Conservation (phyloP, 2,888 invertebrate genomes). For the Lepidochitona cinerea region DNA sequence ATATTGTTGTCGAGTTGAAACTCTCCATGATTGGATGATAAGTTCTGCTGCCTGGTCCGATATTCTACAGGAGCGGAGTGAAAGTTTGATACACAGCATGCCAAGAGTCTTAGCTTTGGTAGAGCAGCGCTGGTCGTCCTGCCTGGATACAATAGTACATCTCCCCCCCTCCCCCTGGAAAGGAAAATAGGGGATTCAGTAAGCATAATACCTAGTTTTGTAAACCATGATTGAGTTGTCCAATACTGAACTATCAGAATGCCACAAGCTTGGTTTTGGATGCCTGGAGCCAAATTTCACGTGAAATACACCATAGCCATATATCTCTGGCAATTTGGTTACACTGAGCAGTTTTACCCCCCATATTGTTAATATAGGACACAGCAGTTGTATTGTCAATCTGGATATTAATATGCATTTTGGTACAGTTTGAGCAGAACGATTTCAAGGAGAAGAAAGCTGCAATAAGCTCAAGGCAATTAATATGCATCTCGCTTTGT, state of each 20-base stretch:
- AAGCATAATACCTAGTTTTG: conserved; percentile 12
- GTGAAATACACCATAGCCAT: too few species aligned
- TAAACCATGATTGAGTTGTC: conserved; percentile 32
- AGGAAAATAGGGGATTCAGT: neutral
- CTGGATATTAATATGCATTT: conserved; percentile 15
- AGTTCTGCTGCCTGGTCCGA: conserved; percentile 18
- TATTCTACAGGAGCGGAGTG: conserved; percentile 14
- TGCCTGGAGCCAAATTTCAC: too few species aligned
- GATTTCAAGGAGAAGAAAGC: too few species aligned
- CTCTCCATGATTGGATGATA: too few species aligned
- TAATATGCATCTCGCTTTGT: too few species aligned
- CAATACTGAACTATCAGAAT: conserved; percentile 26
- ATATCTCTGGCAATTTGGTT: too few species aligned
- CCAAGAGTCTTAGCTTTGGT: conserved; percentile 21
- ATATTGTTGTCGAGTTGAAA: conserved; percentile 25
- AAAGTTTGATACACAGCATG: conserved; percentile 28
- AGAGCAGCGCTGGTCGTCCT: neutral
- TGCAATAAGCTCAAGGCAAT: too few species aligned
- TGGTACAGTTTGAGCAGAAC: too few species aligned
- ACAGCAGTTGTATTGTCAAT: too few species aligned
- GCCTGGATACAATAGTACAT: neutral
- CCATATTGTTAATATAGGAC: too few species aligned
- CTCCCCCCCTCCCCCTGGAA: neutral
- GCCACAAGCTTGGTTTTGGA: conserved; percentile 14
- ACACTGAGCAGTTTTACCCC: too few species aligned